These are phyloP conservation scores for Pipa parva DNA, from an alignment of 2,113 vertebrate genomes.

Conservation along the genomic window DNA sequence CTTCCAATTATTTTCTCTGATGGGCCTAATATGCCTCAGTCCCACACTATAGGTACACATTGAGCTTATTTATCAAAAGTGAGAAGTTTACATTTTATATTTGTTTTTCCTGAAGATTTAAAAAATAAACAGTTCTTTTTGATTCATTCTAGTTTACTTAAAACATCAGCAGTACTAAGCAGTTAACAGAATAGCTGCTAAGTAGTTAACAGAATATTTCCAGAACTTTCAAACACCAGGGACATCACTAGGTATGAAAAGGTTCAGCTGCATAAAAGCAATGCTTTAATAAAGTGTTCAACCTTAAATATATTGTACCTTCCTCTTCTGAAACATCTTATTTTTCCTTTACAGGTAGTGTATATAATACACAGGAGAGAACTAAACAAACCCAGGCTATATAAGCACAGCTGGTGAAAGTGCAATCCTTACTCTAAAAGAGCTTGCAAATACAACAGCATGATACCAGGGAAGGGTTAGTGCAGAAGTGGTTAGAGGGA, in stretches of 20 bases:
- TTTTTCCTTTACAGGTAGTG: conserved; percentile 39
- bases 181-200: too few relatives aligned
- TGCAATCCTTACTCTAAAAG: conserved; percentile 32
- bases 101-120: too few relatives aligned
- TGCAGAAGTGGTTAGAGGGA: conserved; percentile 37
- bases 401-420: conserved; percentile 41
- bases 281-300: conserved; percentile 29
- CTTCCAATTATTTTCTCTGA: too few relatives aligned
- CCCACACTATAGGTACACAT: too few relatives aligned
- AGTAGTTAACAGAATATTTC: conserved; percentile 58
- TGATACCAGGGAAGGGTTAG: conserved; percentile 28
- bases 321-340: conserved; percentile 26
- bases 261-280: conserved; percentile 3
- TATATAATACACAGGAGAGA: conserved; percentile 39
- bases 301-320: conserved; percentile 33
- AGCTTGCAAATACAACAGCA: conserved; percentile 35
- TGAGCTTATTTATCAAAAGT: too few relatives aligned
- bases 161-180: too few relatives aligned
- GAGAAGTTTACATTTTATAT: too few relatives aligned
- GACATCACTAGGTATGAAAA: conserved; percentile 22
- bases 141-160: too few relatives aligned
- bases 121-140: too few relatives aligned
- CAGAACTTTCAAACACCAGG: conserved; percentile 67
- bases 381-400: conserved; percentile 33
- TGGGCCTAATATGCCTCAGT: too few relatives aligned